Percentiles rank a stretch among this genome's conserved stretches.
phyloP scores from a whole-genome alignment of 2,797 vertebrate species.

The Muraenolepis orangiensis region DNA sequence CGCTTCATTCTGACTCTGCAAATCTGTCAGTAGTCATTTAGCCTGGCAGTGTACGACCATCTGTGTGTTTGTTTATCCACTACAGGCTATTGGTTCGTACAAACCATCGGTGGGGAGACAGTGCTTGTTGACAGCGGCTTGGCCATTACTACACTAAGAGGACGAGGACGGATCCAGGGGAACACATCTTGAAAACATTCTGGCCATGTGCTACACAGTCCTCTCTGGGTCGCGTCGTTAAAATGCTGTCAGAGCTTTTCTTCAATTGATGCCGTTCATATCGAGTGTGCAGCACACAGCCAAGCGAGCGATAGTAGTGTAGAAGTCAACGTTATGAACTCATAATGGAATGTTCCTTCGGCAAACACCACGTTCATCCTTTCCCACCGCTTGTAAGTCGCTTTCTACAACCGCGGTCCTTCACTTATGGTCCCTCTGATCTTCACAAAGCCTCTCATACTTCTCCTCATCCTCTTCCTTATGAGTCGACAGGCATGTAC shows the following conservation, averaged over 20 bases:
- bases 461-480: slow-evolving; percentile 57
- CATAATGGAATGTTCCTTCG: background rate
- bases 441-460: slow-evolving; percentile 45
- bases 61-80: slow-evolving; percentile 2
- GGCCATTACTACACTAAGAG: background rate
- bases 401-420: slow-evolving; percentile 31
- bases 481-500: slow-evolving; percentile 67
- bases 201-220: background rate
- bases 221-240: background rate
- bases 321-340: background rate
- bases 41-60: slow-evolving; percentile 9
- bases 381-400: slow-evolving; percentile 12
- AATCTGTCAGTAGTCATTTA: slow-evolving; percentile 19
- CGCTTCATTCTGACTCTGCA: slow-evolving; percentile 42
- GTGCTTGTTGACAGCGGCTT: background rate
- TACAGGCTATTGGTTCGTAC: no score
- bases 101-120: background rate
- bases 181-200: background rate
- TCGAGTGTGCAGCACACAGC: background rate
- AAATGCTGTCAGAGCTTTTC: background rate
- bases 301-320: no score
- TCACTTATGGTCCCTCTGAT: slow-evolving; percentile 30
- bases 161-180: background rate
- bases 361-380: background rate
- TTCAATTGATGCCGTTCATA: background rate